phyloP scores from a whole-genome alignment of 2,888 invertebrate genomes.

The Dione juno region DNA sequence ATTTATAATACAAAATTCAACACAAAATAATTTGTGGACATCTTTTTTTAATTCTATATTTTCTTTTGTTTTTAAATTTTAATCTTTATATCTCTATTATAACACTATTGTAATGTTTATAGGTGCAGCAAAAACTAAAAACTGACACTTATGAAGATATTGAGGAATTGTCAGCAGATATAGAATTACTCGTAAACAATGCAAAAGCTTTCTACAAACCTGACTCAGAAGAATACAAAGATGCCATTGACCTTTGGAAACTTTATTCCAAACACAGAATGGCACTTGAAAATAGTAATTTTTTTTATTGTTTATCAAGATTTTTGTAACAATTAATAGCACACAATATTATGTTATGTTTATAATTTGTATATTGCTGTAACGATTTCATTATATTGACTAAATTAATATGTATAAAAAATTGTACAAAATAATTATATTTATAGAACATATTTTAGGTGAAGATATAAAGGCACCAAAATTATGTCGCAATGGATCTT shows the following conservation, averaged over 20 bases:
- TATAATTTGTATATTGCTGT: no score
- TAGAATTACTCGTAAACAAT: slow-evolving; percentile 96
- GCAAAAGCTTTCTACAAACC: slow-evolving; percentile 97
- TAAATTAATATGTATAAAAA: no score
- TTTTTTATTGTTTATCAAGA: not conserved
- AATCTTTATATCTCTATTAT: no score
- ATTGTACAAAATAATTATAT: not conserved
- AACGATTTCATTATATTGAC: no score
- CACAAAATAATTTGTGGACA: not conserved
- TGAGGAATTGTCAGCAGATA: slow-evolving; percentile 94
- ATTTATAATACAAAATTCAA: not conserved
- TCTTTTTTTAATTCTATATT: no score
- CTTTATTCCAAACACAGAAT: slow-evolving; percentile 85
- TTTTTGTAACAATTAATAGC: no score
- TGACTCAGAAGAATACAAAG: slow-evolving; percentile 92
- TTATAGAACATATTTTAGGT: slow-evolving; percentile 53
- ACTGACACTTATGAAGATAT: slow-evolving; percentile 98
- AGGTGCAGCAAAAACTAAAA: slow-evolving; percentile 97
- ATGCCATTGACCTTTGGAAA: slow-evolving; percentile 95
- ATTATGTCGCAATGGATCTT: slow-evolving; percentile 72
- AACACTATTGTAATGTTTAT: slow-evolving; percentile 30
- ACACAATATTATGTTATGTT: no score
- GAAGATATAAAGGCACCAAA: slow-evolving; percentile 75
- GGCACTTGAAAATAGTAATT: slow-evolving; percentile 69
- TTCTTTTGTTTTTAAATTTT: no score